Base-by-base conservation (phyloP, 2,888 invertebrate species). In the Petrolisthes manimaculis region DNA sequence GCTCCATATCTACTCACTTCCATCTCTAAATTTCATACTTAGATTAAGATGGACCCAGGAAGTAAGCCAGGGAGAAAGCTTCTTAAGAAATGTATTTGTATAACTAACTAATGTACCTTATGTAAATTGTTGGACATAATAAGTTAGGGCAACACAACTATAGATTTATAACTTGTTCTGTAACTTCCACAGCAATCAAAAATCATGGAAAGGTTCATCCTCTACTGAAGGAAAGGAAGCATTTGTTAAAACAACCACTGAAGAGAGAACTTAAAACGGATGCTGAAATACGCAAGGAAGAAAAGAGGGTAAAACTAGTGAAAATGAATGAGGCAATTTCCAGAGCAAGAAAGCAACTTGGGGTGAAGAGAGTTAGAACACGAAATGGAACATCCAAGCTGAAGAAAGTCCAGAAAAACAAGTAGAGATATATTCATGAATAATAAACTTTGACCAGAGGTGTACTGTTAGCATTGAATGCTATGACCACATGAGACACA, bases 211-310 rank as follows among this genome's bases (percentile, higher is more conserved):
- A 81, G 67, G 69, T 69, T 37, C 89, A 89, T 74, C 89, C 89
- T 4, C 86, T 89, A 18, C 84, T 86, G 12, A 71, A 74, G 51
- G 84, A 67, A 55, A 75, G 84, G 56, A 75, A 89, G 82, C 61
- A 75, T 8, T 54, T 37, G 37, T 37, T 67, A 8, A n/a, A 83
- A 21, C 67, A 69, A 55, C 83, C 83, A 9, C 78, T 69, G 54
- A 89, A 82, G 86, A 86, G 86, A 80, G 86, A 84, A n/a, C 80
- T 89, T 67, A 83, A 54, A 61, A 86, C 89, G 0, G 71, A 84
- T 21, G 69, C 81, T 9, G 84, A 84, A 21, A 82, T 89, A 9
- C 12, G 51, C 2, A 86, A 89, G 75, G 89, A 89, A 18, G 79
- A 67, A n/a, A 83, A 82, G 53, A 83, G 86, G n/a, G 24, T 56